phyloP scores from a whole-genome alignment of 1,140 invertebrate species.

The Dreissena polymorpha region DNA sequence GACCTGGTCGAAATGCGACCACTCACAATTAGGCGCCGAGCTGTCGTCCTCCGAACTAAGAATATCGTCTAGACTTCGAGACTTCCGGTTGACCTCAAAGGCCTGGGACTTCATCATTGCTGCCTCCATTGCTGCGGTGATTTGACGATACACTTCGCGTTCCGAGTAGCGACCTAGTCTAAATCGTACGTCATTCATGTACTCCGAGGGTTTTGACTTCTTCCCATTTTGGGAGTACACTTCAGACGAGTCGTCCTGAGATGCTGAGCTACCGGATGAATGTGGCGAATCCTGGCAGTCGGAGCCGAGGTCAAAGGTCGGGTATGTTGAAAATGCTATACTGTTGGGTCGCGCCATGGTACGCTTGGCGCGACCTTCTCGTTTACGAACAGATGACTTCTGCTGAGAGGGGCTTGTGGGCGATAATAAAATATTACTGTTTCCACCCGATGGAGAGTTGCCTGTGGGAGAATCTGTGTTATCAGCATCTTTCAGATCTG shows the following conservation, averaged over 20 bases:
- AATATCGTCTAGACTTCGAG: slow-evolving; percentile 78
- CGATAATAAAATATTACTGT: slow-evolving; percentile 51
- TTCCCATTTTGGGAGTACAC: slow-evolving; percentile 69
- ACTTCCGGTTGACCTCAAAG: slow-evolving; percentile 74
- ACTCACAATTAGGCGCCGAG: slow-evolving; percentile 58
- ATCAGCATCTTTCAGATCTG: slow-evolving; percentile 27
- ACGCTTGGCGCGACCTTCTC: slow-evolving; percentile 72
- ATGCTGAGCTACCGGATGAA: slow-evolving; percentile 61
- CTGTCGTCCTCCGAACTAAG: slow-evolving; percentile 63
- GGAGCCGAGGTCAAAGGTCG: slow-evolving; percentile 73
- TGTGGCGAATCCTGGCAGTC: slow-evolving; percentile 68
- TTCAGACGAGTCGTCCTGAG: slow-evolving; percentile 71
- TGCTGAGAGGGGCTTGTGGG: slow-evolving; percentile 50
- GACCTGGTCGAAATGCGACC: slow-evolving; percentile 65
- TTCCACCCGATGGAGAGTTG: slow-evolving; percentile 51
- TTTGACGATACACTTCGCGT: slow-evolving; percentile 73
- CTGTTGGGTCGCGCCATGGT: slow-evolving; percentile 75
- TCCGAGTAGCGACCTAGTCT: slow-evolving; percentile 70
- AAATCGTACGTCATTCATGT: slow-evolving; percentile 58
- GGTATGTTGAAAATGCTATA: slow-evolving; percentile 78
- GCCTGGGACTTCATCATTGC: slow-evolving; percentile 73
- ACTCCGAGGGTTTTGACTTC: slow-evolving; percentile 66
- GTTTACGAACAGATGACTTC: slow-evolving; percentile 71
- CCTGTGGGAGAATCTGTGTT: slow-evolving; percentile 53
- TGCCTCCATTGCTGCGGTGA: slow-evolving; percentile 76